Conservation (phyloP, 2,888 invertebrate species). For the Adelphocoris suturalis region DNA sequence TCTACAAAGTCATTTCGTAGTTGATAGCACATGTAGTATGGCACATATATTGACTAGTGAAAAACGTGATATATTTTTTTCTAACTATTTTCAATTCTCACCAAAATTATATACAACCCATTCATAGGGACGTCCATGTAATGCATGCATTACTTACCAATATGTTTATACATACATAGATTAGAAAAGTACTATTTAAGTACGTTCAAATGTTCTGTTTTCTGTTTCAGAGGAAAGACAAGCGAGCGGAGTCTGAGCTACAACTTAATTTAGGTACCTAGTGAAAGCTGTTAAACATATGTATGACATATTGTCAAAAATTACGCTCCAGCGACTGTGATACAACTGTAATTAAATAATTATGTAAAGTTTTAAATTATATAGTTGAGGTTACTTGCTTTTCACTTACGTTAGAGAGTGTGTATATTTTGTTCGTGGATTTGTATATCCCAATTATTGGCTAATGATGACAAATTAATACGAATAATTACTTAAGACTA, state of each 20-base stretch:
- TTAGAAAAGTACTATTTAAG: too few species aligned
- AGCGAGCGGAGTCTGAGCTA: conserved; percentile 65
- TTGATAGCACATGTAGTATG: too few species aligned
- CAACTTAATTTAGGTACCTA: conserved; percentile 12
- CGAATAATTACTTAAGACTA: neutral
- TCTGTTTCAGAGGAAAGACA: conserved; percentile 73
- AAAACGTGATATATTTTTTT: too few species aligned
- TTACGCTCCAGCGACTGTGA: conserved; percentile 73
- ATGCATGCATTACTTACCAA: too few species aligned
- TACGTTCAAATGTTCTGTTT: too few species aligned
- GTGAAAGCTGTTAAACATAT: conserved; percentile 31
- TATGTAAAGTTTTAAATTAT: conserved; percentile 56
- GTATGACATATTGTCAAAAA: conserved; percentile 73
- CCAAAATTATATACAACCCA: too few species aligned
- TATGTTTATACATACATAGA: too few species aligned
- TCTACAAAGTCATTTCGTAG: too few species aligned
- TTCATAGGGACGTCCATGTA: too few species aligned
- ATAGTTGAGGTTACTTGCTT: conserved; percentile 23
- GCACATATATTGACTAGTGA: too few species aligned
- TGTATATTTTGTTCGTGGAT: conserved; percentile 9
- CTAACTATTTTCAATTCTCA: too few species aligned
- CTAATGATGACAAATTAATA: too few species aligned
- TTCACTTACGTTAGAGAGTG: neutral
- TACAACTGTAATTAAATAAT: conserved; percentile 59
- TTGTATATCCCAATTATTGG: neutral